These are phyloP conservation scores for Hydropsyche betteni DNA, from an alignment of 2,888 invertebrate genomes.

Conservation along the genomic window DNA sequence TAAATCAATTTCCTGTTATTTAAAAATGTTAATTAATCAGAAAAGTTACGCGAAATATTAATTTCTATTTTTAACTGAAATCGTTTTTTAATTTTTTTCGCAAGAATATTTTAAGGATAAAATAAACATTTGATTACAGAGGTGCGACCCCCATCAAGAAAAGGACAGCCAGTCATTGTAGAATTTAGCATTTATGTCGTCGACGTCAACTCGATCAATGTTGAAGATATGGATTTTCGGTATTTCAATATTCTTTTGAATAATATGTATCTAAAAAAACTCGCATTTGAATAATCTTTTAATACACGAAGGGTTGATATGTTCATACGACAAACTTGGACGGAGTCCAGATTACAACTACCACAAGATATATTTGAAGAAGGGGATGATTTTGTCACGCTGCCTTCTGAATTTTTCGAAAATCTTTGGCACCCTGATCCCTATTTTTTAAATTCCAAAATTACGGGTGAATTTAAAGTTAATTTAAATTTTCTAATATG, in stretches of 20 bases:
- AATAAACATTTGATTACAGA: slow-evolving; percentile 62
- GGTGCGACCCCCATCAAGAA: slow-evolving; percentile 78
- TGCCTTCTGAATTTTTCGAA: slow-evolving; percentile 83
- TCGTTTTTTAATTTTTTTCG: too few relatives aligned
- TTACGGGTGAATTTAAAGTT: slow-evolving; percentile 69
- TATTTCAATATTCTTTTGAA: slow-evolving; percentile 56
- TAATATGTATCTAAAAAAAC: slow-evolving; percentile 7
- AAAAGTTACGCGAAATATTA: too few relatives aligned
- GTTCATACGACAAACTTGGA: slow-evolving; percentile 85
- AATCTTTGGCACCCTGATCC: slow-evolving; percentile 90
- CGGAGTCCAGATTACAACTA: slow-evolving; percentile 77
- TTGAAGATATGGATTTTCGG: slow-evolving; percentile 91
- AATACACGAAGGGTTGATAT: slow-evolving; percentile 75
- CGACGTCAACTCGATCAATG: slow-evolving; percentile 87
- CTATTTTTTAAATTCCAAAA: slow-evolving; percentile 85
- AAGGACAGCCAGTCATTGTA: slow-evolving; percentile 77
- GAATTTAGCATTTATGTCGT: slow-evolving; percentile 85
- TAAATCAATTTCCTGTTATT: too few relatives aligned
- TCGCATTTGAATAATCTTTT: not conserved
- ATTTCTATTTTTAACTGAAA: too few relatives aligned
- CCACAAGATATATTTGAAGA: slow-evolving; percentile 83
- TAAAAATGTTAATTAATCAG: too few relatives aligned
- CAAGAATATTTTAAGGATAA: too few relatives aligned
- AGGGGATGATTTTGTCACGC: slow-evolving; percentile 80
- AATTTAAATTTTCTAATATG: too few relatives aligned